Conservation (phyloP, 37 sponge, comb jelly and placozoan genomes). For the Spongilla lacustris region DNA sequence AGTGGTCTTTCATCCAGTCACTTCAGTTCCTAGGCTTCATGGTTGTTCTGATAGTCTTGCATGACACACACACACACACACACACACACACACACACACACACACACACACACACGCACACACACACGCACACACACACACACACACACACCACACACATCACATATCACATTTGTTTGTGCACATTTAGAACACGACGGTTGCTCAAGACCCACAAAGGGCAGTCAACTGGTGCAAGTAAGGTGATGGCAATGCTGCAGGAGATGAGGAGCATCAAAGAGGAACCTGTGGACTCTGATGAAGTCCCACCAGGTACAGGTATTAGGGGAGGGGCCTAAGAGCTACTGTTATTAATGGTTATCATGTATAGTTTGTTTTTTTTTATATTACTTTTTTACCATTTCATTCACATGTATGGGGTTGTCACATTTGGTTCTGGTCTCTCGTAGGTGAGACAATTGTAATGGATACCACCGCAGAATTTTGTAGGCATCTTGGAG, state of each 20-base stretch:
- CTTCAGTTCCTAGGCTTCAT: too few relatives aligned
- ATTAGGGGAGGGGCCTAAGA: too few relatives aligned
- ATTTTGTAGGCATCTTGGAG: constrained; percentile 76
- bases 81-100: neutral
- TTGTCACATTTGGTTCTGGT: neutral
- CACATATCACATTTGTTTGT: neutral
- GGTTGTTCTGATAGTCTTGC: neutral
- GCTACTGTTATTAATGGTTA: neutral
- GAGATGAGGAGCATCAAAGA: constrained; percentile 4
- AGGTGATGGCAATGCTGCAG: constrained; percentile 58
- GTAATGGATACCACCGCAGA: constrained; percentile 83
- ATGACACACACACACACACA: neutral
- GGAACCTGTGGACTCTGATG: constrained; percentile 15
- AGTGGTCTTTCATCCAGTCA: too few relatives aligned
- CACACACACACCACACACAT: constrained; percentile 9
- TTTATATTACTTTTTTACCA: neutral
- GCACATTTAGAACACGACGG: constrained; percentile 45
- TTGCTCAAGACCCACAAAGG: constrained; percentile 14
- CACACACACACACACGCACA: neutral
- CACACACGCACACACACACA: neutral
- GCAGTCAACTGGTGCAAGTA: constrained; percentile 33
- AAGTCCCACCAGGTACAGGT: neutral
- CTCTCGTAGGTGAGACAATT: constrained; percentile 22
- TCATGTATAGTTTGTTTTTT: neutral
- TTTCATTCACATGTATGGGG: too few relatives aligned